Conservation (phyloP, 64 coral and sea anemone species). For the Astreopora myriophthalma region DNA sequence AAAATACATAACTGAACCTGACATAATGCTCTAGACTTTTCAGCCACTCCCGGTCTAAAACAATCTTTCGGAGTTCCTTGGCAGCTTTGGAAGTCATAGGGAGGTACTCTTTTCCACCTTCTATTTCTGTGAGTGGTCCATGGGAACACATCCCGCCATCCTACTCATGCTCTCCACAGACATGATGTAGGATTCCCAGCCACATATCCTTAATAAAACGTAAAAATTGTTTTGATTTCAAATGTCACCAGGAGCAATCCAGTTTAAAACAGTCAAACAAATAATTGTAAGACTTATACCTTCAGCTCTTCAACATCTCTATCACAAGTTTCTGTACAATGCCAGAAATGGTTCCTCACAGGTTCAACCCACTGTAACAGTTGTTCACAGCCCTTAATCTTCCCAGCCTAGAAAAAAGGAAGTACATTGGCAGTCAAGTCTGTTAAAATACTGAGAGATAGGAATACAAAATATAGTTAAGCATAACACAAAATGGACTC, state of each 20-base stretch:
- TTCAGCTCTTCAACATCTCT: conserved; percentile 29
- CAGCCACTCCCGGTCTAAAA: conserved; percentile 23
- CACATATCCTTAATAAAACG: conserved; percentile 42
- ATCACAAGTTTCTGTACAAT: conserved; percentile 36
- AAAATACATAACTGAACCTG: conserved; percentile 39
- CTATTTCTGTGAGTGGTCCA: conserved; percentile 34
- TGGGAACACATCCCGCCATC: conserved; percentile 14
- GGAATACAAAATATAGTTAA: not conserved
- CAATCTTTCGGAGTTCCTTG: conserved; percentile 40
- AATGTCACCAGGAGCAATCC: not conserved
- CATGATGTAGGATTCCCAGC: conserved; percentile 64
- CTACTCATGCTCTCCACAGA: conserved; percentile 49
- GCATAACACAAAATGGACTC: not conserved
- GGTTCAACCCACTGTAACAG: conserved; percentile 60
- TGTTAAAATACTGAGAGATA: not conserved
- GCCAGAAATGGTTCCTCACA: conserved; percentile 72
- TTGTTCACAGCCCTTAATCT: conserved; percentile 46
- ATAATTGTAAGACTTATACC: too few relatives aligned
- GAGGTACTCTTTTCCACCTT: conserved; percentile 43
- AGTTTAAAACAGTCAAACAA: not conserved
- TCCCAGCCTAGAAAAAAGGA: conserved; percentile 29
- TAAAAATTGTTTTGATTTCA: not conserved
- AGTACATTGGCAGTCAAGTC: not conserved
- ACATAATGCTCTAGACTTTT: conserved; percentile 44
- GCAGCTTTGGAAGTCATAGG: conserved; percentile 40